These are phyloP conservation scores for Iphiclides podalirius DNA, from an alignment of 2,888 invertebrate genomes.

Conservation along the genomic window DNA sequence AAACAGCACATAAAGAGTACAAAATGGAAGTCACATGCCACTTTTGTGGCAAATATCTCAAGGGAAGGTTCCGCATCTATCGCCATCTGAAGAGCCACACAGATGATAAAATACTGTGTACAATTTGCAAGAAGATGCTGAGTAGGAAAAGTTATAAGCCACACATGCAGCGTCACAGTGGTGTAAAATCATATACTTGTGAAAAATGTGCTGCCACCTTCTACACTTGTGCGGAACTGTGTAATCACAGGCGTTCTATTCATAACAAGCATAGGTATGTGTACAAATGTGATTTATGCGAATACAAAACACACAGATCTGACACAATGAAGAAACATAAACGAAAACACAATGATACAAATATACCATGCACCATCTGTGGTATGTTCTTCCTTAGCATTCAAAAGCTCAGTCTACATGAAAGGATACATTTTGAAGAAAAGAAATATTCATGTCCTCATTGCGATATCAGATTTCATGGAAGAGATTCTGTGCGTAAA, in stretches of 20 bases:
- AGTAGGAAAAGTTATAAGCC: constrained; percentile 35
- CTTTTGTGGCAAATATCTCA: constrained; percentile 54
- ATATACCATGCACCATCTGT: constrained; percentile 50
- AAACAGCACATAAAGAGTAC: constrained; percentile 46
- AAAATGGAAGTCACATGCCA: constrained; percentile 51
- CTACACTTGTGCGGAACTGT: constrained; percentile 51
- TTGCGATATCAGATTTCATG: constrained; percentile 49
- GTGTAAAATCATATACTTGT: constrained; percentile 51
- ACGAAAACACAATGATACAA: constrained; percentile 44
- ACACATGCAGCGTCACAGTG: constrained; percentile 57
- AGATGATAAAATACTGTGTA: constrained; percentile 36
- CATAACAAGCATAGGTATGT: constrained; percentile 42
- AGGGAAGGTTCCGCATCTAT: constrained; percentile 47
- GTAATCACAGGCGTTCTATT: constrained; percentile 47
- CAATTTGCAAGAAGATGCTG: constrained; percentile 46
- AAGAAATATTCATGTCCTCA: constrained; percentile 48
- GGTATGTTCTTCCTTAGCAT: constrained; percentile 50
- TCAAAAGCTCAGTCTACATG: constrained; percentile 47
- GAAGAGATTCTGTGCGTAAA: constrained; percentile 38
- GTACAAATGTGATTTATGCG: constrained; percentile 51
- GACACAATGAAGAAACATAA: constrained; percentile 43
- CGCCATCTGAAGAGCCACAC: constrained; percentile 49
- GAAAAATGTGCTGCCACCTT: constrained; percentile 58
- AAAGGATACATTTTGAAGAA: constrained; percentile 48
- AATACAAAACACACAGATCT: constrained; percentile 40